Conservation (phyloP, 2,113 vertebrate species). For the Amblyornis subalaris region DNA sequence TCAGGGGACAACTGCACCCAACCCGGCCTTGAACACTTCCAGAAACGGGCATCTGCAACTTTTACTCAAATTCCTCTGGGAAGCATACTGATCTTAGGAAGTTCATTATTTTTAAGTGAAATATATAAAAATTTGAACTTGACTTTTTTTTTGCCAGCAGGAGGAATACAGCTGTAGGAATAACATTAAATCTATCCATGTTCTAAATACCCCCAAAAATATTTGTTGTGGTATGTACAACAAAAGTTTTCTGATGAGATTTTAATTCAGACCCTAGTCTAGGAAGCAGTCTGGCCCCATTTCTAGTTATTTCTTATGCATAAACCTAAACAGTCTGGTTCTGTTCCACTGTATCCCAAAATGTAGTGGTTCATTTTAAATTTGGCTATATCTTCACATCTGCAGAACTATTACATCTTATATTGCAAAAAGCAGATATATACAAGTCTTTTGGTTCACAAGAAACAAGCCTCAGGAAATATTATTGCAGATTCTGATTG, state of each 20-base stretch:
- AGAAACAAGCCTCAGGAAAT: neutral
- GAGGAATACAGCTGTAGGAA: neutral
- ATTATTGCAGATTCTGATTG: neutral
- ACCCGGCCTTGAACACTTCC: neutral
- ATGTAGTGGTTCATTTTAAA: neutral
- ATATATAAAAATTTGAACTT: neutral
- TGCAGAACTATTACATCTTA: neutral
- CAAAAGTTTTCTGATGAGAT: neutral
- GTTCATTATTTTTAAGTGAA: neutral
- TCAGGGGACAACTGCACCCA: neutral
- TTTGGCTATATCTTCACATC: neutral
- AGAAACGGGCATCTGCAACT: neutral
- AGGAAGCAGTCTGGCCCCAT: neutral
- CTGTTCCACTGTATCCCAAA: neutral
- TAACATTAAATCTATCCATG: neutral
- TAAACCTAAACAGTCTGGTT: neutral
- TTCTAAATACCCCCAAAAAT: neutral
- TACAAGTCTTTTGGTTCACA: neutral
- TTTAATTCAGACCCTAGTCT: neutral
- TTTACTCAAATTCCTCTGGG: neutral
- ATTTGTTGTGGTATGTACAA: neutral
- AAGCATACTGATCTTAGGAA: neutral
- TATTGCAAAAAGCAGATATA: neutral
- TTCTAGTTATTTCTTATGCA: neutral
- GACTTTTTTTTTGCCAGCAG: fast-evolving